Percentiles rank a stretch among this genome's conserved stretches.
phyloP scores from a whole-genome alignment of 2,113 vertebrate genomes.

The Beaufortia kweichowensis region DNA sequence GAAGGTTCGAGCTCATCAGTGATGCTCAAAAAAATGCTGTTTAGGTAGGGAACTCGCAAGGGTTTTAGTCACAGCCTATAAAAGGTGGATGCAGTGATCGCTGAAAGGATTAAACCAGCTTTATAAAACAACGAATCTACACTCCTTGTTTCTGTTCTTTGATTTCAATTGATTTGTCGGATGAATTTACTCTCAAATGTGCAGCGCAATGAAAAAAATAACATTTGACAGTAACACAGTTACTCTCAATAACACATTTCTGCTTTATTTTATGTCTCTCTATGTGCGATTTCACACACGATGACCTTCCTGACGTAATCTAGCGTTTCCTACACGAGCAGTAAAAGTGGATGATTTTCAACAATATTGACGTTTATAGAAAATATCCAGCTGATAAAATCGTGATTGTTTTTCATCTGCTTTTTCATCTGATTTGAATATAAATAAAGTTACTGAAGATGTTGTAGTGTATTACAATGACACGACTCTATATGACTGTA shows the following conservation, averaged over 20 bases:
- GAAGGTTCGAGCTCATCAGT: background rate
- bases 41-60: background rate
- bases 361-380: background rate
- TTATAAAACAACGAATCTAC: background rate
- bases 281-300: background rate
- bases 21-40: background rate
- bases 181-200: no score
- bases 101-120: background rate
- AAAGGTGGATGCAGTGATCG: conserved; percentile 18
- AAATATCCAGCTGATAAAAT: background rate
- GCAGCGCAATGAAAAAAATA: no score
- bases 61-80: background rate
- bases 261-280: no score
- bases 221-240: no score
- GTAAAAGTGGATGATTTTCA: background rate
- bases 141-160: background rate
- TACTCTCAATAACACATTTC: no score
- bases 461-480: background rate
- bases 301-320: background rate
- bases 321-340: no score
- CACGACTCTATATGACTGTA: background rate
- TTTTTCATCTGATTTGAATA: background rate
- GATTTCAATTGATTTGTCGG: background rate
- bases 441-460: background rate
- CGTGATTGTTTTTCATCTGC: background rate